phyloP scores from a whole-genome alignment of 1,140 invertebrate genomes.

The Wiebesia pumilae region DNA sequence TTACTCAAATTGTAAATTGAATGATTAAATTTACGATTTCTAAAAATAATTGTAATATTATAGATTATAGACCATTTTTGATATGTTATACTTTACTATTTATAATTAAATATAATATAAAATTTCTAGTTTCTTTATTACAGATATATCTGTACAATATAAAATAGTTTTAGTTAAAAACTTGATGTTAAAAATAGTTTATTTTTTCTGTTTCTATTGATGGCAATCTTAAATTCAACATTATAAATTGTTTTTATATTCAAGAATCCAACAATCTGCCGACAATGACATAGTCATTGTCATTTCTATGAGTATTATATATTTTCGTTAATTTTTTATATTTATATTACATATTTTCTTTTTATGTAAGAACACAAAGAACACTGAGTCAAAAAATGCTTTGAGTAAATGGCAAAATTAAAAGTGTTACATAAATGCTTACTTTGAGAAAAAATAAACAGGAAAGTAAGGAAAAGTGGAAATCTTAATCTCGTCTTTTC shows the following conservation, averaged over 20 bases:
- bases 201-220: neutral
- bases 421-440: neutral
- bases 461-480: conserved; percentile 5
- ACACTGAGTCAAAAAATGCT: neutral
- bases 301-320: neutral
- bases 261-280: neutral
- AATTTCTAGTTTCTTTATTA: no score
- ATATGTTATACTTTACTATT: no score
- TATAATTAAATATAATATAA: no score
- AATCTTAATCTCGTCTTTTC: neutral
- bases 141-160: no score
- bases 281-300: neutral
- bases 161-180: no score
- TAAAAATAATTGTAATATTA: neutral
- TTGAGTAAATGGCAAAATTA: conserved; percentile 18
- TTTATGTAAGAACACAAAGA: neutral
- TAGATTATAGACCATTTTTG: neutral
- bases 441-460: conserved; percentile 16
- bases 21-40: no score
- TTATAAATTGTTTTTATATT: neutral
- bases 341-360: no score
- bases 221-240: neutral
- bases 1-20: no score
- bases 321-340: neutral
- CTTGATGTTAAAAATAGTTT: no score